These are phyloP conservation scores for Tolmerus cingulatus DNA, from an alignment of 2,888 invertebrate genomes.

Conservation along the genomic window DNA sequence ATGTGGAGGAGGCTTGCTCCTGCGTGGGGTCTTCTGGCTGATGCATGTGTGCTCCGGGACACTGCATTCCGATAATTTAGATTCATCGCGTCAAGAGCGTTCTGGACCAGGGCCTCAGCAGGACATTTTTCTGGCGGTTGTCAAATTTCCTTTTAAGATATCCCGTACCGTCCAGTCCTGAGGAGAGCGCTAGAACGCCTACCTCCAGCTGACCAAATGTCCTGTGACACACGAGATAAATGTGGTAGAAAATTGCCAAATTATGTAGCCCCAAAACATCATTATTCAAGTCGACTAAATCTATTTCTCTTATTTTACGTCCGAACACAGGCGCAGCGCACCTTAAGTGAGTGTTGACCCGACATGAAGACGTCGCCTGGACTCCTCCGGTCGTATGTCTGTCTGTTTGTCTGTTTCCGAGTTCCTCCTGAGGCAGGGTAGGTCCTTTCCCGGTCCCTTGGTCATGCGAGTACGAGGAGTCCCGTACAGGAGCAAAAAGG, in stretches of 20 bases:
- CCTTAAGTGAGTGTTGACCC: slow-evolving; percentile 44
- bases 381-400: neutral
- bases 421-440: slow-evolving; percentile 1
- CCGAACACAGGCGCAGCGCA: slow-evolving; percentile 45
- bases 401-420: neutral
- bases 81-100: neutral
- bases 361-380: slow-evolving; percentile 39
- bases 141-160: slow-evolving; percentile 5
- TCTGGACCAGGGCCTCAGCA: neutral
- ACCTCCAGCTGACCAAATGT: slow-evolving; percentile 37
- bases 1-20: neutral
- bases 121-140: slow-evolving; percentile 5
- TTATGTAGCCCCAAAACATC: slow-evolving; percentile 50
- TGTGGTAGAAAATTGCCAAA: slow-evolving; percentile 50
- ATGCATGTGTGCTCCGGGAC: neutral
- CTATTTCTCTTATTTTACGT: slow-evolving; percentile 48
- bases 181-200: neutral
- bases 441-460: slow-evolving; percentile 8
- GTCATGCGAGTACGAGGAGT: neutral
- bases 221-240: slow-evolving; percentile 49
- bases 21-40: neutral
- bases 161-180: neutral
- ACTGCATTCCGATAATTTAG: slow-evolving; percentile 19
- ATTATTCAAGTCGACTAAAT: slow-evolving; percentile 49
- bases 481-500: neutral